Conservation (phyloP, 2,797 vertebrate species). For the Hyperoplus immaculatus region DNA sequence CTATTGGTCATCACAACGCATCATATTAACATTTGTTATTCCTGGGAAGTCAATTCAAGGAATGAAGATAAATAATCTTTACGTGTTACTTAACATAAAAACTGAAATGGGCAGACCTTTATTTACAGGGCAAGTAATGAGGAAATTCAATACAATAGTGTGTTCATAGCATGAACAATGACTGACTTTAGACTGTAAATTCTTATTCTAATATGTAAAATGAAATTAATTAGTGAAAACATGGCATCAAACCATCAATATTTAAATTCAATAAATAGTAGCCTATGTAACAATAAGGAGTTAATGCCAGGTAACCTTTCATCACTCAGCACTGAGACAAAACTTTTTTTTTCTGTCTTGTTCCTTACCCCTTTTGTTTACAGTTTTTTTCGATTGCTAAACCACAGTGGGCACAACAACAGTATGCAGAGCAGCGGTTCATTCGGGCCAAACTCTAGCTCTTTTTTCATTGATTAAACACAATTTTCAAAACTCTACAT, state of each 20-base stretch:
- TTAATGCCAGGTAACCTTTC: neutral
- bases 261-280: neutral
- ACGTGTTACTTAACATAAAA: neutral
- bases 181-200: no score
- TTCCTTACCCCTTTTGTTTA: neutral
- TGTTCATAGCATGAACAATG: neutral
- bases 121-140: slow-evolving; percentile 2
- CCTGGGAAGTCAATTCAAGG: no score
- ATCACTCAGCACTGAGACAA: neutral
- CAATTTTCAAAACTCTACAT: no score
- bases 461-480: no score
- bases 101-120: neutral
- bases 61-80: neutral
- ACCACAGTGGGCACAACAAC: no score
- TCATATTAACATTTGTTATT: neutral
- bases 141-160: neutral
- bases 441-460: no score
- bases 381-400: no score
- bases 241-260: neutral
- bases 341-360: no score
- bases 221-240: neutral
- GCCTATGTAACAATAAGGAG: no score
- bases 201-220: no score
- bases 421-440: no score
- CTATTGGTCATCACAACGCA: neutral